A percentile compares a stretch with the other conserved stretches of the same genome.
Evolutionary conservation across 2,888 invertebrate genomes (phyloP).

Genomic region (Elmis aenea): DNA sequence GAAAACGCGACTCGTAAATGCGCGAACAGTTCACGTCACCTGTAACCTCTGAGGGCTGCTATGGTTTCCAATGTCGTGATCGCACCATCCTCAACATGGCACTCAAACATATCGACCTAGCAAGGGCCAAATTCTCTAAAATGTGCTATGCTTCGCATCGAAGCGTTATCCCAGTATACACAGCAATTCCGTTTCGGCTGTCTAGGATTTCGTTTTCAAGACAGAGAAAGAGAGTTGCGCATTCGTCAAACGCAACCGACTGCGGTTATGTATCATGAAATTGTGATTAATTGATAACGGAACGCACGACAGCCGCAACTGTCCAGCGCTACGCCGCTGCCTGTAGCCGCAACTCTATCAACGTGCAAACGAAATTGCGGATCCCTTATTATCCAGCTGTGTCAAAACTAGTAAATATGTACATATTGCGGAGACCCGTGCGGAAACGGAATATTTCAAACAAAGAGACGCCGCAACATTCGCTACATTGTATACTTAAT

Average conservation of each 20-base stretch:
- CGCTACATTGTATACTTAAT: conserved; percentile 8
- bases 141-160: conserved; percentile 11
- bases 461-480: conserved; percentile 11
- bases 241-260: conserved; percentile 2
- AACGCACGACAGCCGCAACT: conserved; percentile 20
- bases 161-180: conserved; percentile 8
- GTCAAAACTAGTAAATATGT: too few species aligned
- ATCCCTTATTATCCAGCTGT: too few species aligned
- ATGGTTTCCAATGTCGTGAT: conserved; percentile 13
- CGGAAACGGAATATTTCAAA: too few species aligned
- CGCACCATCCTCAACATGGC: conserved; percentile 21
- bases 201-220: conserved; percentile 5
- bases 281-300: conserved; percentile 26
- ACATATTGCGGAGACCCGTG: too few species aligned
- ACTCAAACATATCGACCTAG: conserved; percentile 19
- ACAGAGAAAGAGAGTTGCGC: conserved; percentile 5
- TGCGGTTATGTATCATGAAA: conserved; percentile 23
- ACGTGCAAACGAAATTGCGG: conserved; percentile 17
- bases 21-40: conserved; percentile 11
- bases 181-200: conserved; percentile 3
- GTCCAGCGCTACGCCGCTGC: conserved; percentile 14
- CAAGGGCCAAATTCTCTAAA: conserved; percentile 6
- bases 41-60: conserved; percentile 10
- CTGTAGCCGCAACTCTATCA: conserved; percentile 16
- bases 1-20: conserved; percentile 2